Percentiles rank a stretch among this genome's conserved stretches.
These are phyloP conservation scores for Brachionus rubens DNA, from an alignment of 1,140 invertebrate genomes.

Conservation along the genomic window DNA sequence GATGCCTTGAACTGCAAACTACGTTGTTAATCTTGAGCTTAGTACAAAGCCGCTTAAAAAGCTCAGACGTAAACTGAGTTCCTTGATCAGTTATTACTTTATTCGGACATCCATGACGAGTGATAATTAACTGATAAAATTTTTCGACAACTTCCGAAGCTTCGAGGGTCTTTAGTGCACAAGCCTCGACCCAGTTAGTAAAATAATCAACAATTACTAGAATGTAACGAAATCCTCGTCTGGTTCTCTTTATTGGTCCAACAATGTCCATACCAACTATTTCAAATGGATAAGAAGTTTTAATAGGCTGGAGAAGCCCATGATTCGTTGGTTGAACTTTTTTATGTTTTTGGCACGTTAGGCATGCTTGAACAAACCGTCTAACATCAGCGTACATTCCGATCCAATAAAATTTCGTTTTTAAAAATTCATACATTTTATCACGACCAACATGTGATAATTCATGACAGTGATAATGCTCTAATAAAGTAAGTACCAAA, in stretches of 20 bases:
- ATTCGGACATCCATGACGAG: constrained; percentile 48
- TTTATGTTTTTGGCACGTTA: constrained; percentile 29
- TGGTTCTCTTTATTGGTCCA: constrained; percentile 47
- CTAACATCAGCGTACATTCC: background rate
- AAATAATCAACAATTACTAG: constrained; percentile 56
- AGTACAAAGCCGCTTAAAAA: background rate
- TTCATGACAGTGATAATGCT: background rate
- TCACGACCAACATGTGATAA: constrained; percentile 9
- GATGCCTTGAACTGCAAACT: constrained; percentile 49
- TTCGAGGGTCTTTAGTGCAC: constrained; percentile 55
- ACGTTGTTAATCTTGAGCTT: constrained; percentile 47
- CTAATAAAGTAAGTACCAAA: background rate
- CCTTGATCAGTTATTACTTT: constrained; percentile 13
- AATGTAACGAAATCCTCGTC: constrained; percentile 52
- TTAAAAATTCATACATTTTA: background rate
- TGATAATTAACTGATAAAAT: constrained; percentile 52
- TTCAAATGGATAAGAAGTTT: background rate
- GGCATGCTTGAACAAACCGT: background rate
- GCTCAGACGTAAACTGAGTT: background rate
- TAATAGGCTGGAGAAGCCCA: background rate
- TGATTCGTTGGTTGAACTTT: background rate
- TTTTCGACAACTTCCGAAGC: constrained; percentile 54
- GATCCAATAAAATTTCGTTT: background rate
- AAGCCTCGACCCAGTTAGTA: constrained; percentile 57
- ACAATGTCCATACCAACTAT: constrained; percentile 48